Evolutionary conservation across 2,797 vertebrate species (phyloP).

Genomic region (Meriones psammophilus): DNA sequence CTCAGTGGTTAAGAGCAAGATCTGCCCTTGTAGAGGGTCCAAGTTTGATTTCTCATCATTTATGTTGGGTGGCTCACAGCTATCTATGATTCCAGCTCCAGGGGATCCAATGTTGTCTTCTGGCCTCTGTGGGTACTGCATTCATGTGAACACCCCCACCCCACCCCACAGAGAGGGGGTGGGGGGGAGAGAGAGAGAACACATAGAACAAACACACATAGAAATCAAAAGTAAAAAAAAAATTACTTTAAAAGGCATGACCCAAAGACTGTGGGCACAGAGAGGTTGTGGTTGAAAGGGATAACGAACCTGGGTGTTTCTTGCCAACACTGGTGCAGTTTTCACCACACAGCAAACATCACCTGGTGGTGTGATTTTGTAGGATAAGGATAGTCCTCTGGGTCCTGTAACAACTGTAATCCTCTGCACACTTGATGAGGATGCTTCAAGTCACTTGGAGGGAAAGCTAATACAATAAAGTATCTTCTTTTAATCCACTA

Average conservation of each 20-base stretch:
- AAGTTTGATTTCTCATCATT: background rate
- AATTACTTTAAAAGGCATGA: background rate
- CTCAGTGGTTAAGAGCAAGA: background rate
- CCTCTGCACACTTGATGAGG: rapidly evolving
- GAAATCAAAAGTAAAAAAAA: background rate
- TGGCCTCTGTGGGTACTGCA: background rate
- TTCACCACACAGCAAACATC: background rate
- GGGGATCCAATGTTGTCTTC: background rate
- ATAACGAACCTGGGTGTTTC: too few species aligned
- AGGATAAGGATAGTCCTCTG: background rate
- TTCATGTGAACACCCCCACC: background rate
- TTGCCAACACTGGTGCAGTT: too few species aligned
- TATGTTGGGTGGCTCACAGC: background rate
- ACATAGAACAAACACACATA: background rate
- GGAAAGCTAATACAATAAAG: background rate
- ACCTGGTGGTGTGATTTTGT: rapidly evolving
- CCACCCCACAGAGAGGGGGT: too few species aligned
- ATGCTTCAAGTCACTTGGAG: background rate
- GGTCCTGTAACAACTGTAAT: rapidly evolving
- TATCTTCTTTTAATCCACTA: background rate
- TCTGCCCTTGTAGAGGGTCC: background rate
- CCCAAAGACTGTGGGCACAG: background rate
- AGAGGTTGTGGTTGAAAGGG: too few species aligned
- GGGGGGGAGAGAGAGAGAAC: background rate
- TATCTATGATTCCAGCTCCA: background rate